Evolutionary conservation across 2,113 vertebrate species (phyloP).

Genomic region (Cygnus buccinator): DNA sequence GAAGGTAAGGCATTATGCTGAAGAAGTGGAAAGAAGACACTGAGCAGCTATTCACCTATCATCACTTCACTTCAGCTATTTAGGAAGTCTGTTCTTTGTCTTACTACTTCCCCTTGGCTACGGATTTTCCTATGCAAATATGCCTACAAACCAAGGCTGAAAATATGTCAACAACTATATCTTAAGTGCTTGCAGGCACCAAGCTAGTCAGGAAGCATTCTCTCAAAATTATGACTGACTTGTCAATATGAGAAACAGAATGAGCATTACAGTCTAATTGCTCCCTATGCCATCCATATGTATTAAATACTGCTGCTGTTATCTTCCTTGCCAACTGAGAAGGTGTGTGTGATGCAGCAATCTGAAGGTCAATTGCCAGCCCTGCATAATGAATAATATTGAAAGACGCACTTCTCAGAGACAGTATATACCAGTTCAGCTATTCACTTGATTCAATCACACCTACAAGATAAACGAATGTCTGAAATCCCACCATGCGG

Average conservation of each 20-base stretch:
- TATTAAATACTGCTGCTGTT: background rate
- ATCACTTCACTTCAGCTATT: background rate
- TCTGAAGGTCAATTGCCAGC: background rate
- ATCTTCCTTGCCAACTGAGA: background rate
- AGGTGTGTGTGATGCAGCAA: rapidly evolving
- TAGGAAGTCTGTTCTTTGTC: background rate
- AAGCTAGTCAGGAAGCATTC: background rate
- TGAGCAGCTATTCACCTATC: background rate
- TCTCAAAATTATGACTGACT: background rate
- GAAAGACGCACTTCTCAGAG: background rate
- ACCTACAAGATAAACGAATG: background rate
- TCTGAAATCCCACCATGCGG: background rate
- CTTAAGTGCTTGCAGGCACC: background rate
- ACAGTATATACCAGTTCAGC: background rate
- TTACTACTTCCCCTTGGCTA: background rate
- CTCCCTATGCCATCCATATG: rapidly evolving
- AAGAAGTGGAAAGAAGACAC: background rate
- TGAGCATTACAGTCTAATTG: background rate
- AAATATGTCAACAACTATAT: background rate
- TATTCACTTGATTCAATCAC: background rate
- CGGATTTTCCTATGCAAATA: background rate
- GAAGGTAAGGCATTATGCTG: background rate
- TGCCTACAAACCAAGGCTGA: background rate
- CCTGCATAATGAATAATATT: background rate
- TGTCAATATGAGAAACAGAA: background rate